A percentile compares a stretch with the other conserved stretches of the same genome.
phyloP scores from a whole-genome alignment of 2,888 invertebrate species.

The Tanypteryx hageni region DNA sequence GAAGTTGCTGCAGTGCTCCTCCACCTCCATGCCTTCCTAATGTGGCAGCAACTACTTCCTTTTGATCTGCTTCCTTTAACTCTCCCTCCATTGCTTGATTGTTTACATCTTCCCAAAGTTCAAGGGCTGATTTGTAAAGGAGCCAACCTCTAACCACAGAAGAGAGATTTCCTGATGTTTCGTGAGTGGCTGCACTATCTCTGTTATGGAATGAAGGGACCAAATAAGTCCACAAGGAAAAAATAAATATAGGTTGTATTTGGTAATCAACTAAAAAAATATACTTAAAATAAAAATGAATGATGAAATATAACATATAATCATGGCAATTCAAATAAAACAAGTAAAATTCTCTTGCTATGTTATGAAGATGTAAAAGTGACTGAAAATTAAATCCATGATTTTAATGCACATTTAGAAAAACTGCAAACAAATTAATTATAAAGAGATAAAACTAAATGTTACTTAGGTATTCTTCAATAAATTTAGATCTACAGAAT shows the following conservation, averaged over 20 bases:
- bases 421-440: too few relatives aligned
- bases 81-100: conserved; percentile 71
- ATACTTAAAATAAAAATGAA: too few relatives aligned
- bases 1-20: conserved; percentile 73
- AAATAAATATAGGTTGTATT: neutral
- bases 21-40: conserved; percentile 74
- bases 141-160: conserved; percentile 74
- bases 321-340: too few relatives aligned
- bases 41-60: conserved; percentile 56
- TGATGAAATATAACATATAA: too few relatives aligned
- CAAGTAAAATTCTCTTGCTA: too few relatives aligned
- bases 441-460: too few relatives aligned
- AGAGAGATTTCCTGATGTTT: conserved; percentile 58
- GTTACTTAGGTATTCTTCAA: too few relatives aligned
- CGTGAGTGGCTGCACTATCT: conserved; percentile 55
- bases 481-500: too few relatives aligned
- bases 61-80: conserved; percentile 67
- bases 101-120: conserved; percentile 74
- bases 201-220: conserved; percentile 59
- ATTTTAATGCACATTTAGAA: too few relatives aligned
- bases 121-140: conserved; percentile 74
- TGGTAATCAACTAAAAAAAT: too few relatives aligned
- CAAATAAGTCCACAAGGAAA: conserved; percentile 36
- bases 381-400: too few relatives aligned
- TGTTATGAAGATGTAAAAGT: too few relatives aligned